Conservation (phyloP, 2,797 vertebrate genomes). For the Parotocinclus haroldoi region DNA sequence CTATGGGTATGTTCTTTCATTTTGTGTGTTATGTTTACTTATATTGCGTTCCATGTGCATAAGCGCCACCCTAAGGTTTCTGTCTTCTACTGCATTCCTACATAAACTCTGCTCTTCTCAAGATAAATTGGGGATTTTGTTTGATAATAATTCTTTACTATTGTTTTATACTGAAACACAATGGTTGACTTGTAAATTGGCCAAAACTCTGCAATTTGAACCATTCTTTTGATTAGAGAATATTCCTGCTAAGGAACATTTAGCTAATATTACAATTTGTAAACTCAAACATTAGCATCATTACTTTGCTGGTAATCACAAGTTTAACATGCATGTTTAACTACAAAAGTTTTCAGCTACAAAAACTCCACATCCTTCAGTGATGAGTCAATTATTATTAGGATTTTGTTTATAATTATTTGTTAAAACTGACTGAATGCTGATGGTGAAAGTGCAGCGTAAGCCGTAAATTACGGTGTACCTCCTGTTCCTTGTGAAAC, state of each 20-base stretch:
- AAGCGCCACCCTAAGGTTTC: no score
- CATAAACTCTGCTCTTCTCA: no score
- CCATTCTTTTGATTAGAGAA: slow-evolving; percentile 1
- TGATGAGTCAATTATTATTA: background rate
- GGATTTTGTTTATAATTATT: slow-evolving; percentile 10
- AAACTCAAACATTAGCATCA: background rate
- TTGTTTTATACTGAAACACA: background rate
- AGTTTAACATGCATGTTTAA: slow-evolving; percentile 1
- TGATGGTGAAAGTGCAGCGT: no score
- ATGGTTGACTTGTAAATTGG: background rate
- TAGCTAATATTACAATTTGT: slow-evolving; percentile 15
- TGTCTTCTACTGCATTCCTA: no score
- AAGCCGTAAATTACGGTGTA: background rate
- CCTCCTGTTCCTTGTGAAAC: slow-evolving; percentile 19
- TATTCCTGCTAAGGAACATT: slow-evolving; percentile 1
- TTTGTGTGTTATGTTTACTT: no score
- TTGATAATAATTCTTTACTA: no score
- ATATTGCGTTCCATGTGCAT: no score
- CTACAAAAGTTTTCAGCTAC: slow-evolving; percentile 2
- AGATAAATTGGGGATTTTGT: no score
- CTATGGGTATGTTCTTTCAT: no score
- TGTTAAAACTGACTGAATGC: slow-evolving; percentile 7
- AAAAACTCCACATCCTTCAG: background rate
- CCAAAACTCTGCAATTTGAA: slow-evolving; percentile 4
- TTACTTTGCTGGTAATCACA: slow-evolving; percentile 1